Conservation (phyloP, 2,113 vertebrate genomes). For the Ramphastos sulfuratus region DNA sequence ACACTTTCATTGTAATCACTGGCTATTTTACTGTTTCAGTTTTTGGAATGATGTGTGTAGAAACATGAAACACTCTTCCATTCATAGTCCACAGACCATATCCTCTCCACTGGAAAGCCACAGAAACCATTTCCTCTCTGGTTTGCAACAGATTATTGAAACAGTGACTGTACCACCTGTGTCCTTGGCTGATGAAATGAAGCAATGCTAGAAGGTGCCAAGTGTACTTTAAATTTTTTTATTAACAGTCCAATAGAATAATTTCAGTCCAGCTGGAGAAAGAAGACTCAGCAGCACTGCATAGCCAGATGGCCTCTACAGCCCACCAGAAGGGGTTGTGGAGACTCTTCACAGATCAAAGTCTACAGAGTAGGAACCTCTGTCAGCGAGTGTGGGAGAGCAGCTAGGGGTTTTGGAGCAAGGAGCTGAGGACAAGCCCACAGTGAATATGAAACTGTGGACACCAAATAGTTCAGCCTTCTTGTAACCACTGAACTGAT, state of each 20-base stretch:
- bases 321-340: not conserved
- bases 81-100: not conserved
- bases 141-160: constrained; percentile 10
- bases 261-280: not conserved
- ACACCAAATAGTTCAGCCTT: not conserved
- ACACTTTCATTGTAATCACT: not conserved
- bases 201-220: constrained; percentile 2
- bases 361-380: not conserved
- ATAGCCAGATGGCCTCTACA: not conserved
- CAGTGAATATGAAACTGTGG: not conserved
- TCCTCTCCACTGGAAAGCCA: not conserved
- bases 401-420: not conserved
- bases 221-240: not conserved
- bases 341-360: not conserved
- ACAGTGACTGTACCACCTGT: not conserved
- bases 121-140: constrained; percentile 6
- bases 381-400: not conserved
- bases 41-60: not conserved
- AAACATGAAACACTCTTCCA: not conserved
- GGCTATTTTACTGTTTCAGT: not conserved
- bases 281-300: not conserved
- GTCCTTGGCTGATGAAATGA: not conserved
- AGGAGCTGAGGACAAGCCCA: not conserved
- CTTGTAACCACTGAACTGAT: not conserved
- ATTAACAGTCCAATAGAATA: not conserved